Evolutionary conservation across 2,113 vertebrate species (phyloP).

Genomic region (Paradoxurus hermaphroditus): DNA sequence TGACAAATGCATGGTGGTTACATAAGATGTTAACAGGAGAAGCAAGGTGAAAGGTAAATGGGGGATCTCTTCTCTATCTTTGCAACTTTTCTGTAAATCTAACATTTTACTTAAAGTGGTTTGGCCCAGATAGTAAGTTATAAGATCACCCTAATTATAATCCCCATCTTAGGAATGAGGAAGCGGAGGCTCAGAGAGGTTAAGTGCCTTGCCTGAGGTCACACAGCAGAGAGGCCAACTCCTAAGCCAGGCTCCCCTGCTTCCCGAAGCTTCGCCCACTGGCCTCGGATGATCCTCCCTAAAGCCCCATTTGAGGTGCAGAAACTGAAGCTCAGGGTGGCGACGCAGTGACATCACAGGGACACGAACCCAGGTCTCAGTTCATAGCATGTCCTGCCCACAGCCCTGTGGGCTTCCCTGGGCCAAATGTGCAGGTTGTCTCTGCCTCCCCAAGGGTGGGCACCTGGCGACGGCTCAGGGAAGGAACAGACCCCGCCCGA

Average conservation of each 20-base stretch:
- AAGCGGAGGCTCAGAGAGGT: neutral
- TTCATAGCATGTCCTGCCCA: neutral
- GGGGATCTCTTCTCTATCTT: neutral
- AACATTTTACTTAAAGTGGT: neutral
- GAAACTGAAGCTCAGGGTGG: neutral
- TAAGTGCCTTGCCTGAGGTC: neutral
- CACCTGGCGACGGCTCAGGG: neutral
- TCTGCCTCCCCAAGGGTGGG: neutral
- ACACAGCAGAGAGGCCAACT: neutral
- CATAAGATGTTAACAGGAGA: neutral
- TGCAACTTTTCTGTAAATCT: neutral
- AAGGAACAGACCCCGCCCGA: neutral
- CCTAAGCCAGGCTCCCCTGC: neutral
- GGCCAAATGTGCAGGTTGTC: neutral
- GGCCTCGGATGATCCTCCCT: neutral
- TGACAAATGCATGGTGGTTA: neutral
- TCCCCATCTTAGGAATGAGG: neutral
- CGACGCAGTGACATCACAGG: neutral
- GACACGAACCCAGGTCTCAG: rapidly evolving
- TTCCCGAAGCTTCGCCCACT: neutral
- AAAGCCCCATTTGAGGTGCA: neutral
- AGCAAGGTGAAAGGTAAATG: rapidly evolving
- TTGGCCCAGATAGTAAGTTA: neutral
- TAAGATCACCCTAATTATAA: neutral
- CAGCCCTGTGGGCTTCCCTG: neutral